phyloP scores from a whole-genome alignment of 2,797 vertebrate species.

The Gorsachius magnificus region DNA sequence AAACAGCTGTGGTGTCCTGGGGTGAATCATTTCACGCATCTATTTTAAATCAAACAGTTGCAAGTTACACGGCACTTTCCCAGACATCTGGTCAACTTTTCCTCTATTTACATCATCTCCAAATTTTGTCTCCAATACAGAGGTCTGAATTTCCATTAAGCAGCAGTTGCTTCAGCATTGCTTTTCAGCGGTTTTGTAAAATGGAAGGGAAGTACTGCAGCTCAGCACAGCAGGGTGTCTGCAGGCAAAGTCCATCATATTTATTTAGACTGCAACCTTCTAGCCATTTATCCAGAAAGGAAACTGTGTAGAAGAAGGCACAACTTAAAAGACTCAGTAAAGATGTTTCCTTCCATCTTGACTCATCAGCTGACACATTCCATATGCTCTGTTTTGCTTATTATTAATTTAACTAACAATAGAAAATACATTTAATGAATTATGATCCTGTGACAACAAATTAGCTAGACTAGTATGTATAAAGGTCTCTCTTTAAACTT shows the following conservation, averaged over 20 bases:
- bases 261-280: constrained; percentile 12
- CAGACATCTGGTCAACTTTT: neutral
- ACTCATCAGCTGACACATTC: constrained; percentile 62
- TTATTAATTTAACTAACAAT: constrained; percentile 69
- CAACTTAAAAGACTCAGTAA: constrained; percentile 15
- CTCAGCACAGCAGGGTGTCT: neutral
- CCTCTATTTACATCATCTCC: neutral
- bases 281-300: neutral
- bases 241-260: neutral
- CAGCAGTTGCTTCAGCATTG: neutral
- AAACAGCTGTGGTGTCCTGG: neutral
- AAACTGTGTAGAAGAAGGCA: neutral
- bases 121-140: neutral
- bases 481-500: constrained; percentile 67
- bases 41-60: neutral
- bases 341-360: constrained; percentile 56
- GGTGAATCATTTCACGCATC: neutral
- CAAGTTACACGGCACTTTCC: neutral
- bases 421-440: constrained; percentile 57
- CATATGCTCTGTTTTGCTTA: constrained; percentile 65
- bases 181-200: neutral
- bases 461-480: constrained; percentile 36
- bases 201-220: neutral
- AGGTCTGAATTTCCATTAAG: neutral
- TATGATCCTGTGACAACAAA: constrained; percentile 55